Evolutionary conservation across 1,140 invertebrate genomes (phyloP), one percentile per base, ranked within the genome.

Genomic region (Ostrea denselamellosa): DNA sequence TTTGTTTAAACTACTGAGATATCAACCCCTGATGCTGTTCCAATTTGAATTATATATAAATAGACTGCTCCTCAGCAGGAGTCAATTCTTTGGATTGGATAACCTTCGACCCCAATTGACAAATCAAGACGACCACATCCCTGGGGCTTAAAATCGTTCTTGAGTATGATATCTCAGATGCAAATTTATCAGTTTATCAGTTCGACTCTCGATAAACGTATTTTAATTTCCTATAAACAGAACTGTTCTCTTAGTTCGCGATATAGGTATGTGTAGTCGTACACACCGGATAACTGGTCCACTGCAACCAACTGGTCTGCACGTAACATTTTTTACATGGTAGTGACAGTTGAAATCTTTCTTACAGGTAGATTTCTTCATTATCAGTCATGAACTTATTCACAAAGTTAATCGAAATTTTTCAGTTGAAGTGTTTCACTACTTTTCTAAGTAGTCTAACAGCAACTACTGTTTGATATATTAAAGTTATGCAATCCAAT

Each of bases 31-130:
- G 28, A 77, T 34, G 28, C 68, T 77, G 68, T 34, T 77, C 68
- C 28, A 77, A 77, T 77, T 77, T 77, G 22, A 77, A 77, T 77
- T 77, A 77, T 77, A 77, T 77, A 77, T 28, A 77, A 77, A 77
- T 44, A 77, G 68, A 28, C 22, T 8, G 9, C 28, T 28, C 28
- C 68, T 22, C 68, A 77, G 68, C 68, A 77, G 68, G 68, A 77
- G 68, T 77, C 68, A 77, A 77, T 9, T 77, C 68, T 77, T 77
- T 77, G 68, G 14, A 77, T 28, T 34, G 28, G 22, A 77, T 34
- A 25, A 77, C 68, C 68, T 77, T 77, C 28, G 68, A 77, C 68
- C 68, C 68, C 68, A 77, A 77, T 77, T 77, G 68, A 77, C 68
- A 77, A 77, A 77, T 77, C 68, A 77, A 77, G 68, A 77, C 68